Evolutionary conservation across 2,113 vertebrate species (phyloP).

Genomic region (Apodemus sylvaticus): DNA sequence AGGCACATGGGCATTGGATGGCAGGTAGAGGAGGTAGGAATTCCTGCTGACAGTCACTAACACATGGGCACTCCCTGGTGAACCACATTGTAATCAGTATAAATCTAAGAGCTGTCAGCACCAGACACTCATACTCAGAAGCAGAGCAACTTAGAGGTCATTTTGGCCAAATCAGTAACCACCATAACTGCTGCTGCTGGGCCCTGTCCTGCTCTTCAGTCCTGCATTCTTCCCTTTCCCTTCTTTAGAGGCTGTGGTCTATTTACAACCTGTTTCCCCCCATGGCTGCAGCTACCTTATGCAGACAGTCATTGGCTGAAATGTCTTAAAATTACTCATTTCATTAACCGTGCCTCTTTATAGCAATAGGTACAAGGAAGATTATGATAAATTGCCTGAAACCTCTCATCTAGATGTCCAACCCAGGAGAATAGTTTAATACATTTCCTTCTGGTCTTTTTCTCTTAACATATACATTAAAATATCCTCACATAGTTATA

Average conservation of each 20-base stretch:
- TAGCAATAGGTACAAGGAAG: not conserved
- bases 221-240: not conserved
- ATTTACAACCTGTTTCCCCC: not conserved
- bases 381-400: not conserved
- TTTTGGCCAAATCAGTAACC: not conserved
- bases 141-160: not conserved
- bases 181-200: not conserved
- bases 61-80: slow-evolving; percentile 16
- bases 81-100: slow-evolving; percentile 48
- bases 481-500: not conserved
- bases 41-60: slow-evolving; percentile 33
- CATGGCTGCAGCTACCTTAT: not conserved
- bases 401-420: not conserved
- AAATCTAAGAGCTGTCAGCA: slow-evolving; percentile 54
- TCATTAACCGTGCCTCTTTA: not conserved
- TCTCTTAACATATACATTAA: not conserved
- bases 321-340: not conserved
- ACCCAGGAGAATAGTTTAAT: not conserved
- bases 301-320: not conserved
- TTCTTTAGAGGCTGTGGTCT: not conserved
- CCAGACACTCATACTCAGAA: not conserved
- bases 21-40: not conserved
- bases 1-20: not conserved
- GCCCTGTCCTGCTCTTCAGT: not conserved
- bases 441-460: slow-evolving; percentile 15